These are phyloP conservation scores for Electrona antarctica DNA, from an alignment of 2,113 vertebrate species.

Conservation along the genomic window DNA sequence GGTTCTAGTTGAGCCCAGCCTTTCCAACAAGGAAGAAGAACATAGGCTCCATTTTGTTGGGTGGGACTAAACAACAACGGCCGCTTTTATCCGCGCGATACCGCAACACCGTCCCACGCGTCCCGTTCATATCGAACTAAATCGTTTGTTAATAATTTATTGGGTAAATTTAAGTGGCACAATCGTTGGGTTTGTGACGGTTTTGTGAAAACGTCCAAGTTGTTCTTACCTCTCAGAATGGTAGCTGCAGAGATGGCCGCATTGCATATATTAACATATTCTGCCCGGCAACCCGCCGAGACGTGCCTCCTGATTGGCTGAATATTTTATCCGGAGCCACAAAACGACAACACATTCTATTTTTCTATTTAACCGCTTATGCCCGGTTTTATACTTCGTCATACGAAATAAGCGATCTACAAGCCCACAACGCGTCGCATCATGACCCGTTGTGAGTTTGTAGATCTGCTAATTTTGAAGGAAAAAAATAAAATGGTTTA, in stretches of 20 bases:
- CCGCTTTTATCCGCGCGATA: conserved; percentile 38
- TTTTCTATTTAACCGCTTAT: too few relatives aligned
- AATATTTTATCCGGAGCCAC: background rate
- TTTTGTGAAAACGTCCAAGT: conserved; percentile 79
- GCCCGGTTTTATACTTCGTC: too few relatives aligned
- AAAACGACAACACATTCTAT: background rate
- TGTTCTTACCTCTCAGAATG: conserved; percentile 93
- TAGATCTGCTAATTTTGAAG: too few relatives aligned
- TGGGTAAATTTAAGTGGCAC: conserved; percentile 5
- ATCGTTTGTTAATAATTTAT: too few relatives aligned
- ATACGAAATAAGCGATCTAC: too few relatives aligned
- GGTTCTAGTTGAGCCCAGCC: conserved; percentile 79
- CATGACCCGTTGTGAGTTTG: too few relatives aligned
- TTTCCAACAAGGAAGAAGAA: conserved; percentile 80
- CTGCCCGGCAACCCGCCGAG: conserved; percentile 82
- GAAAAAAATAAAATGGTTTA: too few relatives aligned
- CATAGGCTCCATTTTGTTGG: conserved; percentile 85
- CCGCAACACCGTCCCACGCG: conserved; percentile 1
- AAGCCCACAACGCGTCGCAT: too few relatives aligned
- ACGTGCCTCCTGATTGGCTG: conserved; percentile 67
- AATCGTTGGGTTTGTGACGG: conserved; percentile 58
- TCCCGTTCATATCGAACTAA: conserved; percentile 19
- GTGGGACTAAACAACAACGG: conserved; percentile 88
- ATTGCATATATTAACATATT: conserved; percentile 87
- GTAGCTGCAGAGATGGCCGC: conserved; percentile 89